Evolutionary conservation across 2,888 invertebrate species (phyloP).

Genomic region (Melanchra persicariae): DNA sequence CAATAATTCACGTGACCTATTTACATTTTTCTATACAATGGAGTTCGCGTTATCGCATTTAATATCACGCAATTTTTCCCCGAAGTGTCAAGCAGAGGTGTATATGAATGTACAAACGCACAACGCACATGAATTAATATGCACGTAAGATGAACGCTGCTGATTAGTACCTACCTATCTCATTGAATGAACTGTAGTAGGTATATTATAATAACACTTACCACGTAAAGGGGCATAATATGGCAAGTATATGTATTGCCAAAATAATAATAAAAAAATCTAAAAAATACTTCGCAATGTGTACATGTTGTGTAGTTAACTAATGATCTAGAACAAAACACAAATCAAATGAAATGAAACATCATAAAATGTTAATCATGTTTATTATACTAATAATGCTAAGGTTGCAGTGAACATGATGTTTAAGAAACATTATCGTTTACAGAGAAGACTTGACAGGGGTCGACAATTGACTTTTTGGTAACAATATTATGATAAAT

Average conservation of each 20-base stretch:
- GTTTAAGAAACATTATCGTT: constrained; percentile 74
- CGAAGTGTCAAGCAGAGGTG: neutral
- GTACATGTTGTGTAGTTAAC: too few species aligned
- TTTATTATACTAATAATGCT: constrained; percentile 88
- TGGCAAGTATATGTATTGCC: too few species aligned
- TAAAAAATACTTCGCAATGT: too few species aligned
- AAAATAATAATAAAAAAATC: too few species aligned
- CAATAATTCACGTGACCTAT: constrained; percentile 7
- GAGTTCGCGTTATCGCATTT: neutral
- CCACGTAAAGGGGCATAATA: too few species aligned
- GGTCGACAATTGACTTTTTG: constrained; percentile 84
- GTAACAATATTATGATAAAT: constrained; percentile 80
- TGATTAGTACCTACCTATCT: too few species aligned
- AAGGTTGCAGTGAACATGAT: constrained; percentile 85
- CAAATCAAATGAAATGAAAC: constrained; percentile 65
- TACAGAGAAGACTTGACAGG: constrained; percentile 72
- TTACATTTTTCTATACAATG: neutral
- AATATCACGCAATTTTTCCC: neutral
- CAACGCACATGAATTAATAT: too few species aligned
- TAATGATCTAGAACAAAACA: neutral
- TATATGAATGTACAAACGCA: neutral
- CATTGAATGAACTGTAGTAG: too few species aligned
- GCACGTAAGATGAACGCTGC: too few species aligned
- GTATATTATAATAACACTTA: too few species aligned
- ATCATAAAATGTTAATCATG: constrained; percentile 81